These are phyloP conservation scores for Gymnocypris eckloni DNA, from an alignment of 2,797 vertebrate genomes.

Conservation along the genomic window DNA sequence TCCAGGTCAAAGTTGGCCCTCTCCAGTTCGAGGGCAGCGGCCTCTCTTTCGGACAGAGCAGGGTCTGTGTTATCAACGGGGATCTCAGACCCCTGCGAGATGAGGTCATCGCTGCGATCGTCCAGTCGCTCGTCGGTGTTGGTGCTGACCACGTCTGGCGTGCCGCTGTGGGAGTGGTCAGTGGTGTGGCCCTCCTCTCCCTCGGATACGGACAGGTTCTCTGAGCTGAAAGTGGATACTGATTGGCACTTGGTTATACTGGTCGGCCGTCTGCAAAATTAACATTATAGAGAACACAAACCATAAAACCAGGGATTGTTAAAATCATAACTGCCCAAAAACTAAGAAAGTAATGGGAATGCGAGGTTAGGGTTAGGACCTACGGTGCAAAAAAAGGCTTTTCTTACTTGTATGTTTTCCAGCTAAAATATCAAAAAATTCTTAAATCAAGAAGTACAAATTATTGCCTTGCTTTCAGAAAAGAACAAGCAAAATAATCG, in stretches of 20 bases:
- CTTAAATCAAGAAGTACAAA: too few relatives aligned
- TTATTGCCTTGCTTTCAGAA: too few relatives aligned
- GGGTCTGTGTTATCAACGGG: conserved; percentile 84
- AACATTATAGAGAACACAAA: not conserved
- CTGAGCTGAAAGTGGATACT: conserved; percentile 93
- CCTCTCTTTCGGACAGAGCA: conserved; percentile 86
- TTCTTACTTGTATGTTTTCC: too few relatives aligned
- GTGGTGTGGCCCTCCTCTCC: conserved; percentile 95
- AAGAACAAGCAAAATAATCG: too few relatives aligned
- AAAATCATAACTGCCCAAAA: not conserved
- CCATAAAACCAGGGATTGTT: not conserved
- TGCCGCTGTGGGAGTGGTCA: conserved; percentile 93
- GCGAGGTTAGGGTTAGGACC: too few relatives aligned
- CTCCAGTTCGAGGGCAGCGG: conserved; percentile 77
- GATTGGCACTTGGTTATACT: conserved; percentile 92
- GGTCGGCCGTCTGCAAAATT: conserved; percentile 80
- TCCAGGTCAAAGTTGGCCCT: conserved; percentile 83
- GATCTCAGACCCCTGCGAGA: conserved; percentile 93
- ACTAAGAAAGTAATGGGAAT: not conserved
- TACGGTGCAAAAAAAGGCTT: too few relatives aligned
- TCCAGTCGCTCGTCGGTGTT: conserved; percentile 94
- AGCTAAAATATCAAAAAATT: too few relatives aligned
- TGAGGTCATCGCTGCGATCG: conserved; percentile 89
- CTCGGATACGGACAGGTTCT: conserved; percentile 90
- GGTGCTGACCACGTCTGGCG: conserved; percentile 94